Base-by-base conservation (phyloP, 2,797 vertebrate genomes). In the Falco rusticolus region DNA sequence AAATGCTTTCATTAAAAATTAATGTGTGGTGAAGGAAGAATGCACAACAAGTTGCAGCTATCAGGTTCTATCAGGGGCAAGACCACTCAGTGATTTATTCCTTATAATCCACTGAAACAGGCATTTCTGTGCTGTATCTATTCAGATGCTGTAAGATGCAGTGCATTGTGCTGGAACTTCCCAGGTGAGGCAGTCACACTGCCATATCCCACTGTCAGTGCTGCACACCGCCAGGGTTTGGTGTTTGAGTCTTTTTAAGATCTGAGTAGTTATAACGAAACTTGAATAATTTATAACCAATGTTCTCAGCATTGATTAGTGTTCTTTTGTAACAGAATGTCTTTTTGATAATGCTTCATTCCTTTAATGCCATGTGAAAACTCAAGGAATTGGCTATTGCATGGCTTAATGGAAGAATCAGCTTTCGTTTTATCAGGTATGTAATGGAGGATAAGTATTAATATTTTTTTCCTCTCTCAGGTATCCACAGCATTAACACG, bases 1-100 rank as follows among this genome's bases (percentile, higher is more conserved):
- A 98, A 98, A 98, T 97, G 97, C 92, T 96, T 77, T 68, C 96
- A 98, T 98, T 93, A 98, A 98, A 98, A 98, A 98, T 98, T 98
- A 96, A 98, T 96, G 79, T 95, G 98, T 94, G 98, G 98, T 87
- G 53, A 87, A 76, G 95, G 94, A 69, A 96, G 97, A 93, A 96
- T 94, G 97, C 96, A 96, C 96, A 96, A 89, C 83, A 48, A 96
- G 96, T 64, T 96, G 78, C 88, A 94, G 87, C 13, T 85, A 95
- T 95, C 92, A 78, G 68, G 79, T 89, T 95, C 95, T 94, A 87
- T 96, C 56, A 60, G 77, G 90, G 83, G 84, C 53, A 60, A 96
- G 94, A 64, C 88, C 83, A 81, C 45, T 51, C 14, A 0, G 18
- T 72, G 93, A 97, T 96, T 97, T 92, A 97, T 97, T 89, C 93